These are phyloP conservation scores for Contarinia nasturtii DNA, from an alignment of 1,140 invertebrate genomes.

Conservation along the genomic window DNA sequence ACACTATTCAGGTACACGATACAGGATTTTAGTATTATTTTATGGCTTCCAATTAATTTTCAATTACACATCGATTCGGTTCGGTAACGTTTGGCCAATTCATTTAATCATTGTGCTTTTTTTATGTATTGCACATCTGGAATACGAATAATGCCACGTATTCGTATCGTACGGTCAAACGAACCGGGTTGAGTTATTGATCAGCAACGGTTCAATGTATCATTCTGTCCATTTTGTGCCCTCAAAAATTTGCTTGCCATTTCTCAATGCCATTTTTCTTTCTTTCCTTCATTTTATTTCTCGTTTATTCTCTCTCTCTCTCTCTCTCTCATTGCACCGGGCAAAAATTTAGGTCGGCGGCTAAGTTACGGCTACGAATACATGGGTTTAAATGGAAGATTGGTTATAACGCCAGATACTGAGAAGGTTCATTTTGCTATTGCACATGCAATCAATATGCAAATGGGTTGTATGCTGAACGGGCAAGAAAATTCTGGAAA, in stretches of 20 bases:
- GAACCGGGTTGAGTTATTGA: neutral
- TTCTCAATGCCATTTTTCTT: neutral
- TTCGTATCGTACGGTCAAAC: neutral
- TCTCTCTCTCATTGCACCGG: too few species aligned
- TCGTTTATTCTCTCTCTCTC: too few species aligned
- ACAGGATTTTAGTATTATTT: neutral
- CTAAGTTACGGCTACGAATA: constrained; percentile 90
- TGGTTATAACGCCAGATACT: constrained; percentile 80
- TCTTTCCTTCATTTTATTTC: too few species aligned
- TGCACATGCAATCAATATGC: constrained; percentile 76
- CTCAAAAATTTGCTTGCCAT: constrained; percentile 1
- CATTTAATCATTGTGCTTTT: neutral
- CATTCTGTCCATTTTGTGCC: neutral
- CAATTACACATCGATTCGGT: neutral
- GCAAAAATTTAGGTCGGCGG: constrained; percentile 25
- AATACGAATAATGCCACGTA: neutral
- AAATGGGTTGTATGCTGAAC: constrained; percentile 70
- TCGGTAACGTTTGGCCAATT: neutral
- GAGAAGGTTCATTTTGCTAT: constrained; percentile 83
- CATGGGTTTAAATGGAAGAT: constrained; percentile 76
- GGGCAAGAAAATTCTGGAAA: constrained; percentile 64
- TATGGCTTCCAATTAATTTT: neutral
- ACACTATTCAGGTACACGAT: constrained; percentile 57
- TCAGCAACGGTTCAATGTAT: too few species aligned
- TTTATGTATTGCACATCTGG: neutral